These are phyloP conservation scores for Thereva unica DNA, from an alignment of 2,888 invertebrate species.

Conservation along the genomic window DNA sequence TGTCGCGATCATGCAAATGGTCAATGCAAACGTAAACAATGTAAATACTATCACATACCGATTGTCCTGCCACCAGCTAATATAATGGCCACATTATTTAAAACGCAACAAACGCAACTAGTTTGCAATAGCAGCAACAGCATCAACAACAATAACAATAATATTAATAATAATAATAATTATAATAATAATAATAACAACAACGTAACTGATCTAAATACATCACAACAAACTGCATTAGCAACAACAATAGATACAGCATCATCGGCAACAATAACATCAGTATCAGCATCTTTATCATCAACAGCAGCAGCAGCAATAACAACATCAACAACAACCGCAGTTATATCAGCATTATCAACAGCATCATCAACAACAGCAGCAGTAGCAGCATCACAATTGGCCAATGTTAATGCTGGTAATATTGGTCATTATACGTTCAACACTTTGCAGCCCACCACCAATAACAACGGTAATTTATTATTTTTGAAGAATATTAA, in stretches of 20 bases:
- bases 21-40: conserved; percentile 88
- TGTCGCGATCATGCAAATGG: conserved; percentile 95
- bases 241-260: conserved; percentile 7
- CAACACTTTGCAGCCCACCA: background rate
- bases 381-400: conserved; percentile 49
- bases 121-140: conserved; percentile 48
- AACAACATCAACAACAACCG: conserved; percentile 46
- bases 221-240: conserved; percentile 26
- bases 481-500: too few species aligned
- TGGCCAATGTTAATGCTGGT: conserved; percentile 47
- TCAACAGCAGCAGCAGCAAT: conserved; percentile 44
- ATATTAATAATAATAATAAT: conserved; percentile 43
- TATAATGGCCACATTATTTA: conserved; percentile 68
- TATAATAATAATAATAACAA: conserved; percentile 12
- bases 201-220: conserved; percentile 27
- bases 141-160: conserved; percentile 43
- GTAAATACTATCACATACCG: conserved; percentile 98
- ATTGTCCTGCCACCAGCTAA: conserved; percentile 84
- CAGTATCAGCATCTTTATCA: conserved; percentile 41
- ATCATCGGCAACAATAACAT: conserved; percentile 5
- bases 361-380: conserved; percentile 41
- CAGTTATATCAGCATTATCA: conserved; percentile 39
- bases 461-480: conserved; percentile 19
- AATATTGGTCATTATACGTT: conserved; percentile 33
- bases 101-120: conserved; percentile 49